phyloP scores from a whole-genome alignment of 2,797 vertebrate genomes.

The Avahi laniger region DNA sequence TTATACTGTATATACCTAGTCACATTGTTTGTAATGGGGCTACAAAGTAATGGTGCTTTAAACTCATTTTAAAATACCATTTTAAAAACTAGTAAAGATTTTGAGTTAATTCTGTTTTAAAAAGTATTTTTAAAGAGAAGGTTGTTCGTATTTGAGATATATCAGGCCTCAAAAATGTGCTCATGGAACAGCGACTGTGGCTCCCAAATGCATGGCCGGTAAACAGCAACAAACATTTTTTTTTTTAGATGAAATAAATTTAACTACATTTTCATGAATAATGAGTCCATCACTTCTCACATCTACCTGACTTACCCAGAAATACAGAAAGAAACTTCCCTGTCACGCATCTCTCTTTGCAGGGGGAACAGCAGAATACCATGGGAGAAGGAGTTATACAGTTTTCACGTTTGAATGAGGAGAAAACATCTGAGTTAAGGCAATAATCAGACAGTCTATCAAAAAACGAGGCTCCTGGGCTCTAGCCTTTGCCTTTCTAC shows the following conservation, averaged over 20 bases:
- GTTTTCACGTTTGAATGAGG: background rate
- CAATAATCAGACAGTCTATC: background rate
- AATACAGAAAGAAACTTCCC: background rate
- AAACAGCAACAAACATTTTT: background rate
- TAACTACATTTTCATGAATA: background rate
- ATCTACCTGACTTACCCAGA: background rate
- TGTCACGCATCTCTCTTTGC: background rate
- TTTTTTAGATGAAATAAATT: background rate
- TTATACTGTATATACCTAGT: background rate
- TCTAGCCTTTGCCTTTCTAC: background rate
- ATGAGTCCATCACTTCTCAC: background rate
- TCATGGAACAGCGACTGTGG: background rate
- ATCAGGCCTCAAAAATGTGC: background rate
- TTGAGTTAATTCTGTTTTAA: background rate
- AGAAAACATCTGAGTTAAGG: background rate
- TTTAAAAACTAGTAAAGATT: background rate
- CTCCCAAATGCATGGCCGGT: background rate
- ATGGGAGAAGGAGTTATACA: background rate
- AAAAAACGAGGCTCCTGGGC: background rate
- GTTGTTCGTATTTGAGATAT: background rate
- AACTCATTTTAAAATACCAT: background rate
- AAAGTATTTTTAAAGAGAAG: background rate
- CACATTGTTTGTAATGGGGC: background rate
- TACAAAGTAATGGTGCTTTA: background rate
- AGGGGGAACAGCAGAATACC: background rate